phyloP scores from a whole-genome alignment of 2,888 invertebrate genomes.

The Acanthosepion lycidas region DNA sequence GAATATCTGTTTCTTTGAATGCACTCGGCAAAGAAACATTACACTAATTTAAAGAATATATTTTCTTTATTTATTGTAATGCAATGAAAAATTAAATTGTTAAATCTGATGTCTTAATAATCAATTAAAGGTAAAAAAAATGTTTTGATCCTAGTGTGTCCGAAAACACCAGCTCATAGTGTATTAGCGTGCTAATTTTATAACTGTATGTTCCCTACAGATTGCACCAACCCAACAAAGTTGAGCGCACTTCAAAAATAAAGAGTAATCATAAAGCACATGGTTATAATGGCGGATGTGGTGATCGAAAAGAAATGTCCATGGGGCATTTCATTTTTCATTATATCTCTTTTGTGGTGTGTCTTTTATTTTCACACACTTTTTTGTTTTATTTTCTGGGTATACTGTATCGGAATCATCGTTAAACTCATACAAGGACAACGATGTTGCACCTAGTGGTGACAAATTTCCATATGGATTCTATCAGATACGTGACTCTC shows the following conservation, averaged over 20 bases:
- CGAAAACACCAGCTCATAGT: not conserved
- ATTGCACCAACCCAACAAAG: not conserved
- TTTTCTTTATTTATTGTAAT: too few species aligned
- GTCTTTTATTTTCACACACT: not conserved
- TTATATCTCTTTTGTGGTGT: not conserved
- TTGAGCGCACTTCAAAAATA: not conserved
- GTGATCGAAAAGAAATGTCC: not conserved
- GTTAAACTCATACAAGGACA: not conserved
- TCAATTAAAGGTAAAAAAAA: not conserved
- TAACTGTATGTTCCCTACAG: not conserved
- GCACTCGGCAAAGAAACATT: too few species aligned
- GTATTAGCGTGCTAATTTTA: not conserved
- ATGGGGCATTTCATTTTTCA: not conserved
- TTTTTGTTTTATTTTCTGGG: not conserved
- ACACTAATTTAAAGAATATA: too few species aligned
- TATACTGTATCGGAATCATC: not conserved
- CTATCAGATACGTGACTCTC: not conserved
- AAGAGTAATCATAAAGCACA: not conserved
- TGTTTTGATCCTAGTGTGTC: not conserved
- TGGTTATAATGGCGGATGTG: not conserved
- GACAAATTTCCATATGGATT: not conserved
- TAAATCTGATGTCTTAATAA: not conserved
- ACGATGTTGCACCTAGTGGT: not conserved
- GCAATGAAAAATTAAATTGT: too few species aligned
- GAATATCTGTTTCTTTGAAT: too few species aligned